phyloP scores from a whole-genome alignment of 1,140 invertebrate species.

The Apis florea region DNA sequence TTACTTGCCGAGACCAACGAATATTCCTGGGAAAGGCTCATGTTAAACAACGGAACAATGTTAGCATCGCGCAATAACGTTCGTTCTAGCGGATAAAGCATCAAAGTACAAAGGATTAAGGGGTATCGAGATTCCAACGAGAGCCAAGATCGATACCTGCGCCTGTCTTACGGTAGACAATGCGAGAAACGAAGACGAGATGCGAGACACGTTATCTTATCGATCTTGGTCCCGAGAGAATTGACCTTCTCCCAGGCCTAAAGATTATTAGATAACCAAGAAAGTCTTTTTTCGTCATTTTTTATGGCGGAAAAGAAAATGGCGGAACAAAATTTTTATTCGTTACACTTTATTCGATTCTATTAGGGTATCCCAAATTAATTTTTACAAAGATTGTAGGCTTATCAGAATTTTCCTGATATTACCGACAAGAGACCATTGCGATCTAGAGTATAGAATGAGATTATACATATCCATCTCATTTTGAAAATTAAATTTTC shows the following conservation, averaged over 20 bases:
- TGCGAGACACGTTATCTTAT: conserved; percentile 24
- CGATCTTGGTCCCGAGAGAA: neutral
- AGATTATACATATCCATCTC: no score
- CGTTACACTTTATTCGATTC: no score
- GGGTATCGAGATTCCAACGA: conserved; percentile 18
- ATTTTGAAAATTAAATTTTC: no score
- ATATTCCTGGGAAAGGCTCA: neutral
- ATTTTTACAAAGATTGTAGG: no score
- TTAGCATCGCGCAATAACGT: neutral
- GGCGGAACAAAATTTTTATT: no score
- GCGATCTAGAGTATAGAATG: no score
- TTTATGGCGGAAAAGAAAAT: no score
- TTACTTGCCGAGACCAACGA: neutral
- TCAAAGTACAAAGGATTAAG: conserved; percentile 24
- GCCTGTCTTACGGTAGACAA: neutral
- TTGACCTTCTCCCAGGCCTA: conserved; percentile 4
- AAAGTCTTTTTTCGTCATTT: no score
- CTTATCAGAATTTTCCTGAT: no score
- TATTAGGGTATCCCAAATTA: no score
- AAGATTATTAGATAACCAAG: conserved; percentile 3
- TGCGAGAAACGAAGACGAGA: conserved; percentile 25
- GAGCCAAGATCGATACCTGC: conserved; percentile 15
- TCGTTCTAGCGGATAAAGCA: neutral
- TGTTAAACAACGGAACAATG: neutral
- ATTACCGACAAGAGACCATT: no score